Evolutionary conservation across 2,797 vertebrate species (phyloP).

Genomic region (Leuciscus waleckii): DNA sequence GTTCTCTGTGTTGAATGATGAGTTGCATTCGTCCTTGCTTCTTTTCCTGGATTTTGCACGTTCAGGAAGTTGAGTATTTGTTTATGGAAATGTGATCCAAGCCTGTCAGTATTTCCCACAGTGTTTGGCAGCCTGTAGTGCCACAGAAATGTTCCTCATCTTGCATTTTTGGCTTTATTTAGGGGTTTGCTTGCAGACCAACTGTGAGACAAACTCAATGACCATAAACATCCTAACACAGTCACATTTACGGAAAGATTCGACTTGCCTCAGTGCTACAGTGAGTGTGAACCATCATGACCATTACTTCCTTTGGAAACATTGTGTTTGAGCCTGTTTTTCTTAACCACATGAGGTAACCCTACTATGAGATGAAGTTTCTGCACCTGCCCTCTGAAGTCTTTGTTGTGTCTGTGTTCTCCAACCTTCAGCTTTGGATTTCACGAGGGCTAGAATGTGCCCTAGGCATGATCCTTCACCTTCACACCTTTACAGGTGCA

Average conservation of each 20-base stretch:
- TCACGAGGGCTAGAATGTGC: not conserved
- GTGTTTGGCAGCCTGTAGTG: slow-evolving; percentile 62
- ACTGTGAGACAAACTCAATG: not conserved
- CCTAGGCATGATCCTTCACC: not conserved
- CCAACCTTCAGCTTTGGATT: not conserved
- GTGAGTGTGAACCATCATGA: slow-evolving; percentile 7
- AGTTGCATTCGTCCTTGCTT: slow-evolving; percentile 29
- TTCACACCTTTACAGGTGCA: not conserved
- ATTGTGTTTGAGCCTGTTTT: slow-evolving; percentile 6
- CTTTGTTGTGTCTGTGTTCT: slow-evolving; percentile 15
- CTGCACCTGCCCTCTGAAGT: slow-evolving; percentile 33
- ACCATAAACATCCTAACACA: not conserved
- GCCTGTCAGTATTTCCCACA: slow-evolving; percentile 64
- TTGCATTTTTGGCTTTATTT: slow-evolving; percentile 35
- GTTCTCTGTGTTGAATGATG: slow-evolving; percentile 29
- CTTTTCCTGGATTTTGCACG: slow-evolving; percentile 52
- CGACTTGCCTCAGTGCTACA: not conserved
- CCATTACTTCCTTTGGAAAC: slow-evolving; percentile 9
- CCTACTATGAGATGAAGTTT: slow-evolving; percentile 5
- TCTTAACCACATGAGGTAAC: not conserved
- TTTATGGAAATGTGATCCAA: slow-evolving; percentile 76
- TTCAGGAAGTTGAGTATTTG: slow-evolving; percentile 72
- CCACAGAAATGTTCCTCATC: slow-evolving; percentile 59
- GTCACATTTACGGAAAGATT: not conserved
- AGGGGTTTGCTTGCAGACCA: not conserved